Evolutionary conservation across 2,888 invertebrate species (phyloP).

Genomic region (Bruchidius siliquastri): DNA sequence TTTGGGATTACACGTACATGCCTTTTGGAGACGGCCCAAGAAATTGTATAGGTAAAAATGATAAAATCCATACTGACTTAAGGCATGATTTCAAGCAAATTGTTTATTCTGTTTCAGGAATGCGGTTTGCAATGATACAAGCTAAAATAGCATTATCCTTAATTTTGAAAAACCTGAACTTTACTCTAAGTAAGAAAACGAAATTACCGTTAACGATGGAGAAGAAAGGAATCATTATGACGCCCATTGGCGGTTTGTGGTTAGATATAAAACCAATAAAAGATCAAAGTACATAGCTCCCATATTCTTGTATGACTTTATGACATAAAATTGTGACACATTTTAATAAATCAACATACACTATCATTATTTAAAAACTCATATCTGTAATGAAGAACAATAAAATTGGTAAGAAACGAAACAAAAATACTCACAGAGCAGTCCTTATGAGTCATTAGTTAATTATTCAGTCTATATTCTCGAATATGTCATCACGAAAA

Average conservation of each 20-base stretch:
- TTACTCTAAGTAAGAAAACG: constrained; percentile 39
- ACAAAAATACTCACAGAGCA: too few species aligned
- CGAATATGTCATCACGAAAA: too few species aligned
- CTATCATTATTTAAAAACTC: too few species aligned
- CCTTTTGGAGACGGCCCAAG: constrained; percentile 57
- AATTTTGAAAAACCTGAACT: constrained; percentile 44
- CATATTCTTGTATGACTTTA: too few species aligned
- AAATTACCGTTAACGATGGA: constrained; percentile 44
- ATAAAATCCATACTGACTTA: too few species aligned
- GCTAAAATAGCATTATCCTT: constrained; percentile 52
- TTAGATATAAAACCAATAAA: constrained; percentile 31
- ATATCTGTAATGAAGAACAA: too few species aligned
- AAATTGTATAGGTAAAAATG: constrained; percentile 53
- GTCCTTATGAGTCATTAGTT: too few species aligned
- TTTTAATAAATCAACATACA: too few species aligned
- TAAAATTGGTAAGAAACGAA: too few species aligned
- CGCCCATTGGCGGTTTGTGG: constrained; percentile 45
- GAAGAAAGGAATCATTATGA: constrained; percentile 42
- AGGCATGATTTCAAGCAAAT: too few species aligned
- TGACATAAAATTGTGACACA: too few species aligned
- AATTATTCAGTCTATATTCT: too few species aligned
- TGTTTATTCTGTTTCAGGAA: constrained; percentile 43
- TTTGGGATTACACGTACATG: constrained; percentile 50
- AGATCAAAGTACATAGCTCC: background rate
- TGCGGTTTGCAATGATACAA: constrained; percentile 54